Conservation (phyloP, 2,113 vertebrate genomes). For the Pomatorhinus ruficollis region DNA sequence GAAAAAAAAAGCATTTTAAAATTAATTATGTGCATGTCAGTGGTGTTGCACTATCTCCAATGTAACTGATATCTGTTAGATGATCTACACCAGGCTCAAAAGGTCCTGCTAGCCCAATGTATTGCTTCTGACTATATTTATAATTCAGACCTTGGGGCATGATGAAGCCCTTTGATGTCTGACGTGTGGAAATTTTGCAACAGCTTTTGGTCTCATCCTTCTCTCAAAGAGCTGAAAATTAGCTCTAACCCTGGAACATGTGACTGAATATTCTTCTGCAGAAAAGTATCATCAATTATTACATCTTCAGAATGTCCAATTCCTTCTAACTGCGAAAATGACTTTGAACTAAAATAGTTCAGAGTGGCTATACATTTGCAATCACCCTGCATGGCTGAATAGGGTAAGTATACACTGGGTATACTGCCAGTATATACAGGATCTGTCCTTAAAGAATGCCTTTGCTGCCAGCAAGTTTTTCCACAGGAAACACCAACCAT, state of each 20-base stretch:
- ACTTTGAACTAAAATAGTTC: neutral
- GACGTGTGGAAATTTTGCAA: neutral
- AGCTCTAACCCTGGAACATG: neutral
- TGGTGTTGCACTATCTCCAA: neutral
- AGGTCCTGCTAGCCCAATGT: neutral
- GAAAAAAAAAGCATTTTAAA: neutral
- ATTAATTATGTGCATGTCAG: neutral
- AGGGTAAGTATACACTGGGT: neutral
- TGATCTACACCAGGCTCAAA: neutral
- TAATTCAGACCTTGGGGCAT: neutral
- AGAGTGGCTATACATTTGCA: neutral
- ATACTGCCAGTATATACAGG: neutral
- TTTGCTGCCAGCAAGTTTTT: neutral
- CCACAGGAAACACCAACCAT: neutral
- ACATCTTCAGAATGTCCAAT: neutral
- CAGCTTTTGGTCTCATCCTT: neutral
- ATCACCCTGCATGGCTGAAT: neutral
- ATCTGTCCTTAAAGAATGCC: neutral
- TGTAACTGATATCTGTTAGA: neutral
- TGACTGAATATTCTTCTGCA: neutral
- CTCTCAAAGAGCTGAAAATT: neutral
- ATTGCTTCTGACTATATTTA: neutral
- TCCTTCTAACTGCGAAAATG: neutral
- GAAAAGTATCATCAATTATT: neutral
- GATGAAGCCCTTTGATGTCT: neutral